phyloP scores from a whole-genome alignment of 2,888 invertebrate species.

The Lysandra coridon region DNA sequence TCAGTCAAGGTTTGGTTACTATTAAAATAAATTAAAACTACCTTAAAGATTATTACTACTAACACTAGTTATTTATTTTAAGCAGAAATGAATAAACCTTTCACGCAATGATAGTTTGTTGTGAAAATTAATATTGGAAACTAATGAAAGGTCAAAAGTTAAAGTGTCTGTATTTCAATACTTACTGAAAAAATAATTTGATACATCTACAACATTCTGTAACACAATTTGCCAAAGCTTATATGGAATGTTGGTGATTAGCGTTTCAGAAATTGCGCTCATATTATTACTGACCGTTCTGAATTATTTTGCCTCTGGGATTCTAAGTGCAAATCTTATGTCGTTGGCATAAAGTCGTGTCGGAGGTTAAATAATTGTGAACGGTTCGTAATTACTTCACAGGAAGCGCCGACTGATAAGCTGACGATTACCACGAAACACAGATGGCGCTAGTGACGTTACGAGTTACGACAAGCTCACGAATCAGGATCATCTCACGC shows the following conservation, averaged over 20 bases:
- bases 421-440: neutral
- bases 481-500: neutral
- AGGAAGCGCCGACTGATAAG: slow-evolving; percentile 8
- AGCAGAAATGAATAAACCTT: neutral
- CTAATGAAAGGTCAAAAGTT: neutral
- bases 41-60: too few relatives aligned
- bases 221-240: neutral
- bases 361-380: neutral
- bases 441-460: neutral
- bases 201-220: neutral
- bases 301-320: too few relatives aligned
- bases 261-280: neutral
- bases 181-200: neutral
- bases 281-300: neutral
- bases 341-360: too few relatives aligned
- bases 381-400: neutral
- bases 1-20: too few relatives aligned
- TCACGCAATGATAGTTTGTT: neutral
- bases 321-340: too few relatives aligned
- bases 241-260: neutral
- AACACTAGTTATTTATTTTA: too few relatives aligned
- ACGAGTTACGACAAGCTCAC: too few relatives aligned
- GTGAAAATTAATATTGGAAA: neutral
- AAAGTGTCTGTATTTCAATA: too few relatives aligned
- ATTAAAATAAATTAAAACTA: too few relatives aligned